Evolutionary conservation across 2,797 vertebrate species (phyloP).

Genomic region (Fringilla coelebs): DNA sequence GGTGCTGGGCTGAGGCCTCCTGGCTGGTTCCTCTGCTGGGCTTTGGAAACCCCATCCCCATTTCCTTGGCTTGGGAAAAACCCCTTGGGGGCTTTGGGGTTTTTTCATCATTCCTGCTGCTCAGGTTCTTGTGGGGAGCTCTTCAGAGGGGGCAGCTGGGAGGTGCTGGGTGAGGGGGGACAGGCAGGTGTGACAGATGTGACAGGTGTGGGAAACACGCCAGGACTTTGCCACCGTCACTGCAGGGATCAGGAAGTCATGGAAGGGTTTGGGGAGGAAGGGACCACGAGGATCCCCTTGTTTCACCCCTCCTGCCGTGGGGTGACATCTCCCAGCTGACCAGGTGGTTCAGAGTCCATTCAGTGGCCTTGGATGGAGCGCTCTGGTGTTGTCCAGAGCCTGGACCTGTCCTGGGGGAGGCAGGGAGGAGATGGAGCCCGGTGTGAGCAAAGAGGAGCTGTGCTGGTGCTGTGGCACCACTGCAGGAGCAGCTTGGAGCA

Average conservation of each 20-base stretch:
- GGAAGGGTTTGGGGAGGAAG: background rate
- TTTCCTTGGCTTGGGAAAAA: background rate
- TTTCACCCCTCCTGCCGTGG: background rate
- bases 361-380: background rate
- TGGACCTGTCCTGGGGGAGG: background rate
- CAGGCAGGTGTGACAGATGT: background rate
- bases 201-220: background rate
- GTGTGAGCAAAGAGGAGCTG: background rate
- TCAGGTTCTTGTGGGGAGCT: background rate
- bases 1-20: background rate
- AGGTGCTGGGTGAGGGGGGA: background rate
- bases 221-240: rapidly evolving
- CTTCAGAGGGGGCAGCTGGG: background rate
- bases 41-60: background rate
- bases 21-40: background rate
- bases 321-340: rapidly evolving
- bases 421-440: background rate
- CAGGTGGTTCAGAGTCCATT: background rate
- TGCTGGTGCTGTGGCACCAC: rapidly evolving
- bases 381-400: background rate
- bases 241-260: background rate
- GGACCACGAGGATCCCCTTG: no score
- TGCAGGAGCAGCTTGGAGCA: background rate
- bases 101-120: background rate
- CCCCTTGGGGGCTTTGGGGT: background rate